These are phyloP conservation scores for Stomatorhinus walkeri DNA, from an alignment of 2,797 vertebrate genomes.

Conservation along the genomic window DNA sequence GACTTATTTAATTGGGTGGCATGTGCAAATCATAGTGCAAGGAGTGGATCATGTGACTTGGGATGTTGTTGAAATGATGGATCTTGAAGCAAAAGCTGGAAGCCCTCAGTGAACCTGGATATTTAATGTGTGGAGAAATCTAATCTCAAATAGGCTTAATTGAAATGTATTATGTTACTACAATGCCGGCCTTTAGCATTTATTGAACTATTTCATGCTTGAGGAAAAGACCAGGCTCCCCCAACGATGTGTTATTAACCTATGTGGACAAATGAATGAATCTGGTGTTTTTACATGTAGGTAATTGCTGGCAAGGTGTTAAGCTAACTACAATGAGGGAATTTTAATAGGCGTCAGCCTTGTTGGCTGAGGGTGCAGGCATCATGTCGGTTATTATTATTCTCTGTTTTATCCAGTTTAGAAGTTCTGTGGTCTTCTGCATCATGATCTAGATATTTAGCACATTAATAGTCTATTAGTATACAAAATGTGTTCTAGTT, in stretches of 20 bases:
- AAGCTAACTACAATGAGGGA: background rate
- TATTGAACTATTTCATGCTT: background rate
- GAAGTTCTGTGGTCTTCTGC: background rate
- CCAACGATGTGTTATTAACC: background rate
- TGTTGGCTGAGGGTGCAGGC: background rate
- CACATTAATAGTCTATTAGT: background rate
- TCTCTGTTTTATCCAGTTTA: background rate
- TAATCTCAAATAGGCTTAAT: slow-evolving; percentile 19
- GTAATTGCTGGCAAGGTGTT: background rate
- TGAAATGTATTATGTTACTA: slow-evolving; percentile 24
- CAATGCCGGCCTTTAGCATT: background rate
- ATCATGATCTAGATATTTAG: background rate
- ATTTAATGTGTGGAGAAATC: slow-evolving; percentile 21
- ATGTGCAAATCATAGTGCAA: slow-evolving; percentile 19
- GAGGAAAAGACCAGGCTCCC: background rate
- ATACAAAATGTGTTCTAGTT: background rate
- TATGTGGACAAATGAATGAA: background rate
- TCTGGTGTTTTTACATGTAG: background rate
- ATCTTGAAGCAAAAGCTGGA: background rate
- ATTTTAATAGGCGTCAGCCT: background rate
- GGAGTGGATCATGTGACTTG: slow-evolving; percentile 38
- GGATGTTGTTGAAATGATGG: slow-evolving; percentile 28
- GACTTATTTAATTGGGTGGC: background rate
- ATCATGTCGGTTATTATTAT: background rate
- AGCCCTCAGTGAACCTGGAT: background rate